Percentiles rank a stretch among this genome's conserved stretches.
Evolutionary conservation across 2,888 invertebrate genomes (phyloP).

Genomic region (Congeria kusceri): DNA sequence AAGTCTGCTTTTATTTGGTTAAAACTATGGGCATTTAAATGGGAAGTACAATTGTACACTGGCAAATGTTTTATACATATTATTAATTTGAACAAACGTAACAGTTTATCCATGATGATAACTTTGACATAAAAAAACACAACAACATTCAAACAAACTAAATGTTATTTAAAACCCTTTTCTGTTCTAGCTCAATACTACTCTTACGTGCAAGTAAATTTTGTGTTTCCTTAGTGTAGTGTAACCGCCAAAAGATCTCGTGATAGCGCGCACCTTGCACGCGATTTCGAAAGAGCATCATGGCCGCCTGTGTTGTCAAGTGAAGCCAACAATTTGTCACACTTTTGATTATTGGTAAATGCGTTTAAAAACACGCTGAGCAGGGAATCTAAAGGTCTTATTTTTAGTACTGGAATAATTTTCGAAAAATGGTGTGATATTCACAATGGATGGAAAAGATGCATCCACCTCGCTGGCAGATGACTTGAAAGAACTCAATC

Average conservation of each 20-base stretch:
- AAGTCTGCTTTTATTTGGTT: too few relatives aligned
- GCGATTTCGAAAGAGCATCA: slow-evolving; percentile 67
- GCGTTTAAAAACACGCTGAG: slow-evolving; percentile 12
- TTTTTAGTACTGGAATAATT: slow-evolving; percentile 26
- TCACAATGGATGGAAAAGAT: slow-evolving; percentile 68
- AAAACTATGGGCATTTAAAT: too few relatives aligned
- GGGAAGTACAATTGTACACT: too few relatives aligned
- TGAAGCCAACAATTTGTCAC: slow-evolving; percentile 72
- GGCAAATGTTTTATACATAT: too few relatives aligned
- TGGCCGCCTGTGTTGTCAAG: slow-evolving; percentile 79
- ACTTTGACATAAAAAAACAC: too few relatives aligned
- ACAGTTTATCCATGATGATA: too few relatives aligned
- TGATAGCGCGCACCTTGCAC: slow-evolving; percentile 62
- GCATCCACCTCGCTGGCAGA: slow-evolving; percentile 76
- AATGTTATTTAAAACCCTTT: too few relatives aligned
- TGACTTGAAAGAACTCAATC: slow-evolving; percentile 75
- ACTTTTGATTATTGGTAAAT: slow-evolving; percentile 30
- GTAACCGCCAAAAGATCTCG: slow-evolving; percentile 36
- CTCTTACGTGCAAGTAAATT: too few relatives aligned
- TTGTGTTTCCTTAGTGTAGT: not conserved
- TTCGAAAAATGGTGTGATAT: slow-evolving; percentile 49
- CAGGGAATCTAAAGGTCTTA: slow-evolving; percentile 10
- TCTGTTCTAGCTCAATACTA: too few relatives aligned
- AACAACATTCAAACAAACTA: too few relatives aligned
- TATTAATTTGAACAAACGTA: too few relatives aligned